Evolutionary conservation across 2,888 invertebrate genomes (phyloP), one percentile per base, ranked within the genome.

Genomic region (Diadromus collaris): DNA sequence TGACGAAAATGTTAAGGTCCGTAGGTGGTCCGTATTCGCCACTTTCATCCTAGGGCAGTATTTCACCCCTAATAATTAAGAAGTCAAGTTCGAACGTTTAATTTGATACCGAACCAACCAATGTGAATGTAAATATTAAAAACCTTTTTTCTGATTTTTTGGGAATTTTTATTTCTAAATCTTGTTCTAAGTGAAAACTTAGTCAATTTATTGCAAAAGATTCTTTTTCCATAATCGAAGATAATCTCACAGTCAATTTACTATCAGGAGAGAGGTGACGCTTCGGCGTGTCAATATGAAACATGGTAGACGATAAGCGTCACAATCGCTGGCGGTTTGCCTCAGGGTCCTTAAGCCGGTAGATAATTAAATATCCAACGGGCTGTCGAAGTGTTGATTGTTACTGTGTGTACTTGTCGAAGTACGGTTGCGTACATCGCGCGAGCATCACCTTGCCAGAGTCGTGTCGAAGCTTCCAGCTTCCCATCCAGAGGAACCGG

Each of bases 401-500:
- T 56, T 56, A 27, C 54, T 56, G 29, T n/a, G 54, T 56, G 29
- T 29, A 56, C 29, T 56, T 56, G 27, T 5, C 54, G 54, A 56
- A 56, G 54, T 56, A 29, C 29, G 6, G 54, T n/a, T 29, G 27
- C 54, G 54, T 56, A 56, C 54, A 56, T 56, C 24, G 51, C 13
- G n/a, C 13, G 51, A 51, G 21, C 21, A 13, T 51, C 54, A 56
- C n/a, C 29, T 56, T 56, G 27, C 16, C 5, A 51, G 29, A 16
- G 29, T 24, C 29, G 54, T 56, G 54, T 56, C 54, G 54, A 56
- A 56, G 54, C 54, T 27, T 54, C 54, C 6, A 54, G 54, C 54
- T 56, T 56, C 38, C 51, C 61, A 34, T 41, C 34, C 58, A 58
- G 27, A 51, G 71, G 56, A 27, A 46, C 46, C 61, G 32, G 60